These are phyloP conservation scores for Pseudoatta argentina DNA, from an alignment of 1,140 invertebrate genomes.

Conservation along the genomic window DNA sequence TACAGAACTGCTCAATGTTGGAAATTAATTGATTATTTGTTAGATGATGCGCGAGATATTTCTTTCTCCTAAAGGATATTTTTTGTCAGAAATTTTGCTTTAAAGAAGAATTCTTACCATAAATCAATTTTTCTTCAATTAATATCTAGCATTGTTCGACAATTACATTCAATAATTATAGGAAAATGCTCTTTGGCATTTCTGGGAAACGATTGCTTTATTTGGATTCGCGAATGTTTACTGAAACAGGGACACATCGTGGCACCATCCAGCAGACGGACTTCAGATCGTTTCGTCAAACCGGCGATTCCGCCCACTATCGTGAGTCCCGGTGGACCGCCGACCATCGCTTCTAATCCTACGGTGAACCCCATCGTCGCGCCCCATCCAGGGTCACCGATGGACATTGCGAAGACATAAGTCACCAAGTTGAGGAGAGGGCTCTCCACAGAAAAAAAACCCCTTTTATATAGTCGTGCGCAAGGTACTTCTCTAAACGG, in stretches of 20 bases:
- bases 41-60: neutral
- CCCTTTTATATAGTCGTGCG: conserved; percentile 75
- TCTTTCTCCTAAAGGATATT: neutral
- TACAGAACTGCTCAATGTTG: neutral
- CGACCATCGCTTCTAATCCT: conserved; percentile 71
- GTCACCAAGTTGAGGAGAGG: conserved; percentile 35
- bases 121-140: conserved; percentile 3
- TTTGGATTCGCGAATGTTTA: conserved; percentile 63
- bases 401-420: conserved; percentile 86
- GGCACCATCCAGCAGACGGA: conserved; percentile 87
- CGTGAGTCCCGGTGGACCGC: conserved; percentile 81
- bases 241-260: conserved; percentile 80
- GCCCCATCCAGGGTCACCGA: conserved; percentile 78
- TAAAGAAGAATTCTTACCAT: neutral
- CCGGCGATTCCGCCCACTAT: conserved; percentile 89
- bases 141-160: conserved; percentile 2
- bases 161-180: neutral
- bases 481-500: conserved; percentile 76
- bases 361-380: conserved; percentile 72
- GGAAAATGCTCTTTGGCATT: neutral
- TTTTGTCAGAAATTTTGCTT: too few species aligned
- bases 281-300: conserved; percentile 93
- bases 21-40: conserved; percentile 27
- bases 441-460: conserved; percentile 22
- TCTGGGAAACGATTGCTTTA: conserved; percentile 15